Base-by-base conservation (phyloP, 2,797 vertebrate genomes). In the Xenops minutus region DNA sequence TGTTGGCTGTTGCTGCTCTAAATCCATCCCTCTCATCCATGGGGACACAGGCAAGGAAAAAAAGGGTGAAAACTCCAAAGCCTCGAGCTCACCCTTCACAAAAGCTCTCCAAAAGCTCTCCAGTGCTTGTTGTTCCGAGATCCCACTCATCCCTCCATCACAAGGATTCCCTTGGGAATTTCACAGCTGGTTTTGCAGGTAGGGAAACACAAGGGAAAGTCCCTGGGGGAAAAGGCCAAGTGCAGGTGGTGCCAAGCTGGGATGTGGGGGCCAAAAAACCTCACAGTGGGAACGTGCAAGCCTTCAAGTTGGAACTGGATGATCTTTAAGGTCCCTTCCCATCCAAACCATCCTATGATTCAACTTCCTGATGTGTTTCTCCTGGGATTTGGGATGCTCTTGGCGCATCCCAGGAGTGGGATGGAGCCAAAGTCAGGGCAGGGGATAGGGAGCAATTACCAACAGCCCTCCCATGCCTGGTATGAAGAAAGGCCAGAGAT, bases 401-500 rank as follows among this genome's bases (percentile, higher is more conserved):
- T 0, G 2, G 64, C 6, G 23, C 22, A 21, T 44, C 43, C 19
- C 19, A 18, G 67, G 58, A 61, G 12, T 0, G 0, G 73, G 23
- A 9, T 6, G 29, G 62, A 9, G 37, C 24, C 0, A 1, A 61
- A 37, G 23, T 18, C 0, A 0, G n/a, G 55, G 43, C 19, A 49
- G 44, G 12, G 34, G 32, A 55, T 32, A 6, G 0, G 1, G 54
- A 87, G 37, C 62, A 36, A 36, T 23, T 17, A 9, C 17, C 37
- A 27, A 4, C 3, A 2, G 21, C 71, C n/a, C 75, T 54, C 14
- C 55, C 26, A 3, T 0, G 6, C 27, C 49, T 51, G 49, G 16
- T 27, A 51, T 10, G 37, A 74, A 56, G 20, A 44, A 63, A 59
- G 13, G 44, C 56, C 41, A n/a, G 46, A 73, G 39, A 77, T 72